Evolutionary conservation across 2,888 invertebrate species (phyloP), one percentile per base, ranked within the genome.

Genomic region (Drosophila anceps): DNA sequence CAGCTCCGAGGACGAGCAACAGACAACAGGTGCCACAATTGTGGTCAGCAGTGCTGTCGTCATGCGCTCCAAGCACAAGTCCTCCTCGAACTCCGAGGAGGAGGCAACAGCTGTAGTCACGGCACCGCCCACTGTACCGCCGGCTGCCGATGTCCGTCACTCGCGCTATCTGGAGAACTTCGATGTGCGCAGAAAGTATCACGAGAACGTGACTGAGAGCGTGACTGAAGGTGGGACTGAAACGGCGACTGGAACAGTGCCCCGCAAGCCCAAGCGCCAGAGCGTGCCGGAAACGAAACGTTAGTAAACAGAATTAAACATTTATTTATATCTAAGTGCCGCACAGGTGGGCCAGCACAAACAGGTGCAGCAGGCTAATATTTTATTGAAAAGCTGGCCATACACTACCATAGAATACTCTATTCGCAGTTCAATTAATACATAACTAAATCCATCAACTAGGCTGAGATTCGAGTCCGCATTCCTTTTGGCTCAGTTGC

Each of bases 91-190:
- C 9, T 92, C 92, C 4, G 93, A 92, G 69, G 93, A 93, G 7
- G 93, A 93, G 7, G 39, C 29, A 6, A 8, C 29, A 3, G 39
- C 39, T 6, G 10, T 3, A 5, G n/a, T 15, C 15, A 18, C 15
- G 1, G 15, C 53, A n/a, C 6, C 51, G 12, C 37, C 54, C 54
- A 3, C 54, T 27, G 12, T 58, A 29, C 20, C 65, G 4, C 53
- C 54, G 13, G 39, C 60, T 31, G 53, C 63, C n/a, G 88, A 86
- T 59, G 72, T 90, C 13, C 89, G 93, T 0, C 93, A 93, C 57
- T 93, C 93, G 1, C 88, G 92, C 10, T 93, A 93, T 53, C 82
- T 93, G 37, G 93, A 93, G 74, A 93, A 87, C 68, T 93, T 93
- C 62, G 93, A 93, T 73, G 92, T 93, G 44, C 92, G 92, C 41